These are phyloP conservation scores for Actias luna DNA, from an alignment of 2,888 invertebrate species.

Conservation along the genomic window DNA sequence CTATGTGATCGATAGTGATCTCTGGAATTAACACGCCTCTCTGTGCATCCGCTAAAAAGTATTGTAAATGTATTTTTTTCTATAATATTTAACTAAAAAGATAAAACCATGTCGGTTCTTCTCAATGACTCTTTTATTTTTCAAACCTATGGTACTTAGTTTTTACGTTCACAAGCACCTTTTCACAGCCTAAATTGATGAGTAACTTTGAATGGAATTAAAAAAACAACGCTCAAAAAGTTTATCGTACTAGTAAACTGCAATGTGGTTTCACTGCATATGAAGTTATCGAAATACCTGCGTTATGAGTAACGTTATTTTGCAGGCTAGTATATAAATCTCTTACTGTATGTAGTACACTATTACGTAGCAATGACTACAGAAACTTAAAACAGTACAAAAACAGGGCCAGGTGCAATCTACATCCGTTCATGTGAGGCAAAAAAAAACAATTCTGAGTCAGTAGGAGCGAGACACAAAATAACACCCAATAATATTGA, in stretches of 20 bases:
- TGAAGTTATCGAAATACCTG: neutral
- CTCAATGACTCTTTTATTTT: too few relatives aligned
- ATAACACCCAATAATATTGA: conserved; percentile 36
- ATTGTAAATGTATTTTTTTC: too few relatives aligned
- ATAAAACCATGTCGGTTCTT: too few relatives aligned
- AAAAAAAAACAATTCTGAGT: conserved; percentile 54
- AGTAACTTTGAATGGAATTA: too few relatives aligned
- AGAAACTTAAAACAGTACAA: conserved; percentile 24
- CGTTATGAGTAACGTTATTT: neutral
- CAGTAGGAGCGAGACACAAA: conserved; percentile 40
- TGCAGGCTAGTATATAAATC: neutral
- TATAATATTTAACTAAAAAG: too few relatives aligned
- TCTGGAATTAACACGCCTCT: too few relatives aligned
- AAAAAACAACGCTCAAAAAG: too few relatives aligned
- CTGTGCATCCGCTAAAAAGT: too few relatives aligned
- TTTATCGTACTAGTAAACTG: neutral
- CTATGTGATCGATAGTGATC: too few relatives aligned
- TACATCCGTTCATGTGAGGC: conserved; percentile 59
- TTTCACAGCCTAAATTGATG: too few relatives aligned
- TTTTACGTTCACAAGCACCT: too few relatives aligned
- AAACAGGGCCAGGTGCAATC: conserved; percentile 66
- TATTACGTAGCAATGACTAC: neutral
- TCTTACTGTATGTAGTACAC: neutral
- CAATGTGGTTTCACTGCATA: neutral
- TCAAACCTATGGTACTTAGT: too few relatives aligned